Conservation (phyloP, 64 coral and sea anemone genomes). For the Porites lutea region DNA sequence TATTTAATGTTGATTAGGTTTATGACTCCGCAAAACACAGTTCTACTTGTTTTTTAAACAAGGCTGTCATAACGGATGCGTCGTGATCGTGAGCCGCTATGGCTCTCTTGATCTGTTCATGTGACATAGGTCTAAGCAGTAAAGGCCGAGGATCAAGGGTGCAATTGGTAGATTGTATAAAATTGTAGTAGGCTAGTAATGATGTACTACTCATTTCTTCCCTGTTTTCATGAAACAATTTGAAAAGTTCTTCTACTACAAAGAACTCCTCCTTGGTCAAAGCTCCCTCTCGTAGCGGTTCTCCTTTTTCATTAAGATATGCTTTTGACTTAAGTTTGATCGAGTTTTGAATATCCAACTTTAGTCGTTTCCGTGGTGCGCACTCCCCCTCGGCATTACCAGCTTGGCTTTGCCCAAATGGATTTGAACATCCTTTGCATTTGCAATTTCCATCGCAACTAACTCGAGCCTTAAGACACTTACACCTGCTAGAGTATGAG, state of each 20-base stretch:
- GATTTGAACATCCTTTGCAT: slow-evolving; percentile 28
- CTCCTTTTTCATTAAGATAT: slow-evolving; percentile 11
- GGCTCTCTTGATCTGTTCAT: no score
- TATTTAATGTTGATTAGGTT: neutral
- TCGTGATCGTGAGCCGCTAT: slow-evolving; percentile 20
- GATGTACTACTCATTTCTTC: no score
- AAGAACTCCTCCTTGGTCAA: no score
- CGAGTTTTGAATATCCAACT: slow-evolving; percentile 3
- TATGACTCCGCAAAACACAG: neutral
- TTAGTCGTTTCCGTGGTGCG: slow-evolving; percentile 7
- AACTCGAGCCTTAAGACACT: slow-evolving; percentile 24
- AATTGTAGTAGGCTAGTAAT: no score
- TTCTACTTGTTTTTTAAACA: slow-evolving; percentile 37
- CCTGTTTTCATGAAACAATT: no score
- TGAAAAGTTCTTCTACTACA: no score
- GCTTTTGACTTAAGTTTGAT: slow-evolving; percentile 9
- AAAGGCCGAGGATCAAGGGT: no score
- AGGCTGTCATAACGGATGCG: slow-evolving; percentile 8
- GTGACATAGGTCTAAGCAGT: no score
- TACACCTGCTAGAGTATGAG: slow-evolving; percentile 48
- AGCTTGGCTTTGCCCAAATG: neutral
- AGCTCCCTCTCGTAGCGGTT: no score
- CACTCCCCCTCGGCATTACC: neutral
- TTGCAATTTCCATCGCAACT: slow-evolving; percentile 7
- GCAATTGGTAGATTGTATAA: no score